Evolutionary conservation across 2,113 vertebrate genomes (phyloP).

Genomic region (Todiramphus chloris): DNA sequence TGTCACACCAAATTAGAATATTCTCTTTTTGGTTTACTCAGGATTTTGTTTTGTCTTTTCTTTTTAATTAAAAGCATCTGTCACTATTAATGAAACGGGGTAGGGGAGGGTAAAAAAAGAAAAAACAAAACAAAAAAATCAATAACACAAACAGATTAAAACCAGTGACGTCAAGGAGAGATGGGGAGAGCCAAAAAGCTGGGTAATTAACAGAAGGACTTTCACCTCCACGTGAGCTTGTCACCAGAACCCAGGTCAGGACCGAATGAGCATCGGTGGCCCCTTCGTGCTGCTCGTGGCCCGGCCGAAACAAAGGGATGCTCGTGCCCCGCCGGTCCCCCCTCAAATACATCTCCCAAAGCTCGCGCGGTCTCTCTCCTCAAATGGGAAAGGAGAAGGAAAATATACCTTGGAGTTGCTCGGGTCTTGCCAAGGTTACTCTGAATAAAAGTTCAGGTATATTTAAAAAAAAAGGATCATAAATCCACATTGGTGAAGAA

Average conservation of each 20-base stretch:
- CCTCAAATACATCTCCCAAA: not conserved
- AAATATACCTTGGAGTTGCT: not conserved
- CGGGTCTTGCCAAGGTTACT: not conserved
- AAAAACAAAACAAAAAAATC: not conserved
- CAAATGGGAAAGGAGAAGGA: not conserved
- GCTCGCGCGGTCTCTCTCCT: not conserved
- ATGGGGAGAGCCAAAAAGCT: not conserved
- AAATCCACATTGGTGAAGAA: not conserved
- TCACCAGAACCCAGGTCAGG: not conserved
- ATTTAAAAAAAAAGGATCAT: not conserved
- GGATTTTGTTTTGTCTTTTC: slow-evolving; percentile 44
- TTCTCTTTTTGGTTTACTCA: slow-evolving; percentile 32
- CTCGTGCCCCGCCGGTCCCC: not conserved
- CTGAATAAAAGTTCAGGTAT: not conserved
- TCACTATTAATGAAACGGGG: slow-evolving; percentile 35
- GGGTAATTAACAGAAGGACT: not conserved
- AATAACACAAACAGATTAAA: slow-evolving; percentile 26
- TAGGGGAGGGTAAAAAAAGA: not conserved
- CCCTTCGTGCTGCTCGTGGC: not conserved
- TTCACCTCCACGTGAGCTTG: not conserved
- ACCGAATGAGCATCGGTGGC: not conserved
- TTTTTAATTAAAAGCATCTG: slow-evolving; percentile 73
- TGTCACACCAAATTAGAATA: slow-evolving; percentile 71
- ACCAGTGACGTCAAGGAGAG: slow-evolving; percentile 11
- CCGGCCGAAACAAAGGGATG: not conserved